Evolutionary conservation across 2,797 vertebrate genomes (phyloP), one percentile per base, ranked within the genome.

Genomic region (Centroberyx gerrardi): DNA sequence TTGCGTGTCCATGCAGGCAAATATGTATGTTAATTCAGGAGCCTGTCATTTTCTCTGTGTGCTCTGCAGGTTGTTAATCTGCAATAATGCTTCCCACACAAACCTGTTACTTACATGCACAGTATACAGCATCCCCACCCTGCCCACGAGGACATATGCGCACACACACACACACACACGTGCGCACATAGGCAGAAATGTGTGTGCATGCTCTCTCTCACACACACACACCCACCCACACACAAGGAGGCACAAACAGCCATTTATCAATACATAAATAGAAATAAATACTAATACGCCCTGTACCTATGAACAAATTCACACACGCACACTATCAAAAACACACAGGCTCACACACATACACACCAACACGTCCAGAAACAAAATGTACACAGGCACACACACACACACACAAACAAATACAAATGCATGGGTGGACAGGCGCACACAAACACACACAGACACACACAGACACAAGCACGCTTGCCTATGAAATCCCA

Each of bases 1-100:
- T 29, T 76, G 65, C 74, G 69, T 86, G 58, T 68, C 76, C 42
- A 63, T 74, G 48, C 75, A 61, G 65, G 69, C 36, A 81, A 82
- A 75, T 77, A 10, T 59, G 54, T 70, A 64, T 83, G 76, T 70
- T 85, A 80, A 86, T 71, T 74, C 18, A 62, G 40, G 60, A 61
- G 33, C 60, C 46, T 65, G 36, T 62, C 27, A 18, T 67, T 82
- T 62, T 56, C 55, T 84, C 29, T 46, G 31, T 51, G 56, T 66
- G 62, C 65, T 62, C 27, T 36, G 33, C 66, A 72, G 80, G 61
- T n/a, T 60, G 62, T 58, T 86, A 29, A 82, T 85, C 80, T 83
- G 58, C 51, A 63, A 72, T 40, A 40, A 40, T 40, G 38, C 38
- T 40, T 40, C 38, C 38, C 38, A 40, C 38, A 8, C 38, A 12